Percentiles rank a stretch among this genome's conserved stretches.
Conservation (phyloP, 2,888 invertebrate species). For the Orthosia gracilis region DNA sequence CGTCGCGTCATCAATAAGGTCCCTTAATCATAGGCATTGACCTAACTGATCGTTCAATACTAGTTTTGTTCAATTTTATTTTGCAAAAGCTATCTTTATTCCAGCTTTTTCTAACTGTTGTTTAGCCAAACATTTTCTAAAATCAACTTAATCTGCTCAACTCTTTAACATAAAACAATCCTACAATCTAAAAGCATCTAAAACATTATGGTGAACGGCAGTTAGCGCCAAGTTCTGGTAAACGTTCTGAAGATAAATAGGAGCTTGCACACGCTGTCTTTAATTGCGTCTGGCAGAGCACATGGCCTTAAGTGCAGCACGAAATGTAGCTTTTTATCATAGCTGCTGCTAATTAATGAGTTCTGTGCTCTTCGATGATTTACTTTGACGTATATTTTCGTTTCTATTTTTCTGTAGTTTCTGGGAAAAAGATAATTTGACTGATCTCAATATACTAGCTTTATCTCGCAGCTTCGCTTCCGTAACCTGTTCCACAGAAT, state of each 20-base stretch:
- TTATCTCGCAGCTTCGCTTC: no score
- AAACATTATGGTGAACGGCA: constrained; percentile 14
- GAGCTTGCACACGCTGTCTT: constrained; percentile 46
- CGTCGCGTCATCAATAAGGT: no score
- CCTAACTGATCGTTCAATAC: no score
- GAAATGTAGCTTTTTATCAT: constrained; percentile 55
- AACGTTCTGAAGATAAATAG: constrained; percentile 57
- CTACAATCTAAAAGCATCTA: background rate
- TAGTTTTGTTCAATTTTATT: no score
- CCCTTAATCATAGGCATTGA: no score
- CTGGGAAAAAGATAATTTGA: no score
- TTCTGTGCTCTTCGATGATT: constrained; percentile 26
- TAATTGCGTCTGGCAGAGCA: constrained; percentile 57
- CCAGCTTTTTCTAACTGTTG: background rate
- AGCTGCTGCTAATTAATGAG: constrained; percentile 44
- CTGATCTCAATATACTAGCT: no score
- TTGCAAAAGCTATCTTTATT: no score
- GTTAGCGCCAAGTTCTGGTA: constrained; percentile 40
- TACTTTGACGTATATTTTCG: background rate
- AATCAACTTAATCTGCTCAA: background rate
- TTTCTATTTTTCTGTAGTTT: background rate
- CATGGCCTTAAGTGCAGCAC: constrained; percentile 39
- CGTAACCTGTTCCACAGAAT: no score
- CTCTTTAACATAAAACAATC: background rate
- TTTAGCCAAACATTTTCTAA: background rate